Evolutionary conservation across 2,888 invertebrate genomes (phyloP), one percentile per base, ranked within the genome.

Genomic region (Drosophila pseudotalamancana): DNA sequence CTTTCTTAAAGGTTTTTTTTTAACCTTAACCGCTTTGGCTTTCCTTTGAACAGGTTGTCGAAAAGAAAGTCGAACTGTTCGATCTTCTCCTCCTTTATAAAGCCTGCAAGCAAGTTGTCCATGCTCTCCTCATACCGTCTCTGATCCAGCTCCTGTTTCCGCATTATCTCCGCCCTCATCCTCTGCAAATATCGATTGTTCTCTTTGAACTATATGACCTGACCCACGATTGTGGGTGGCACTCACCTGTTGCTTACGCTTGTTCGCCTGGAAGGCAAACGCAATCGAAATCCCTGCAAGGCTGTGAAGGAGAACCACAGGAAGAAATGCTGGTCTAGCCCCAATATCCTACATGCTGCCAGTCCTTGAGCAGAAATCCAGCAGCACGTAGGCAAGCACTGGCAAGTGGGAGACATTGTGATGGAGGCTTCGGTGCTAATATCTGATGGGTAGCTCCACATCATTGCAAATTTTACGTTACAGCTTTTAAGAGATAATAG

Each of bases 141-240:
- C 8, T 8, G 32, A 8, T 5, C 0, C 0, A 8, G 1, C 5
- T 34, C 6, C 11, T n/a, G 14, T 3, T 46, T 8, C 2, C 6
- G 8, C 0, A 16, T 2, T 0, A 3, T 1, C 0, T 23, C 23
- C 0, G 2, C 1, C 1, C 1, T 6, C 2, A 14, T 2, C 23
- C 0, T 34, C 46, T 48, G 4, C 11, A 8, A 34, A 27, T 42
- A 19, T 12, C n/a, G 6, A 19, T n/a, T 0, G 19, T 0, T 37
- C 9, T n/a, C n/a, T n/a, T n/a, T n/a, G n/a, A 11, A 21, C 12
- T 9, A n/a, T 19, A 3, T 3, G n/a, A 19, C 19, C 6, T 8
- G 11, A 3, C n/a, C 19, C 11, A 0, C 2, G 8, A 1, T 6
- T 4, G 1, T 6, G 12, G 6, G 27, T 8, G 6, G 2, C 4